A percentile compares a stretch with the other conserved stretches of the same genome.
Conservation (phyloP, 2,888 invertebrate species). For the Ferdinandea cuprea region DNA sequence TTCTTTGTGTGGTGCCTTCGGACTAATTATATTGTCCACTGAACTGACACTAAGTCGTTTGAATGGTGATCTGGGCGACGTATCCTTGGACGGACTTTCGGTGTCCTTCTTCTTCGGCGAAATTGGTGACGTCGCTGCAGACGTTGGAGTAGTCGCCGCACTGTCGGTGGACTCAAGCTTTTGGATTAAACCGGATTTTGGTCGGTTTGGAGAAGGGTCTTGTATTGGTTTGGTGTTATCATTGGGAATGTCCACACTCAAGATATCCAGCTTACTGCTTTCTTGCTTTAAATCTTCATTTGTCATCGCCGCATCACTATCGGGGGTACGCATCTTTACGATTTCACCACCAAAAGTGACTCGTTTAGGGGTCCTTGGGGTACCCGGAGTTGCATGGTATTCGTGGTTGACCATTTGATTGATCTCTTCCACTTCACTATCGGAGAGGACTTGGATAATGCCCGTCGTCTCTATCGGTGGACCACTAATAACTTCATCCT, state of each 20-base stretch:
- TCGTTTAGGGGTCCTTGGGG: constrained; percentile 87
- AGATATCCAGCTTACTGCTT: constrained; percentile 76
- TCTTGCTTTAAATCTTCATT: constrained; percentile 39
- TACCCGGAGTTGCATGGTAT: constrained; percentile 75
- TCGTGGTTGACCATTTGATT: constrained; percentile 67
- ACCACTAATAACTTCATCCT: constrained; percentile 79
- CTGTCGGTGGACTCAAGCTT: constrained; percentile 39
- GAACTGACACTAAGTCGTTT: constrained; percentile 83
- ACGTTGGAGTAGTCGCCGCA: constrained; percentile 30
- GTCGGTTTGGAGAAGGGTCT: neutral
- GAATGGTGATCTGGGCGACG: constrained; percentile 78
- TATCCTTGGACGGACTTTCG: constrained; percentile 50
- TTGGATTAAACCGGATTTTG: constrained; percentile 18
- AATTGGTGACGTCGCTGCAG: constrained; percentile 60
- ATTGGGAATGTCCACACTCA: constrained; percentile 81
- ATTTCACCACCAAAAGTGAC: constrained; percentile 94
- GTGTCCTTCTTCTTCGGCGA: constrained; percentile 67
- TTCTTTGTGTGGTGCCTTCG: constrained; percentile 85
- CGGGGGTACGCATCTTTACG: constrained; percentile 92
- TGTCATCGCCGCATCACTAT: constrained; percentile 87
- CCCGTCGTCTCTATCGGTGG: constrained; percentile 81
- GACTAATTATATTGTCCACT: constrained; percentile 83
- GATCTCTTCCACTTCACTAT: constrained; percentile 86
- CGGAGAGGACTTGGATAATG: constrained; percentile 86
- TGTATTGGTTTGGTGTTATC: constrained; percentile 82